Percentiles rank a stretch among this genome's conserved stretches.
Evolutionary conservation across 2,888 invertebrate genomes (phyloP).

Genomic region (Colletes collaris): DNA sequence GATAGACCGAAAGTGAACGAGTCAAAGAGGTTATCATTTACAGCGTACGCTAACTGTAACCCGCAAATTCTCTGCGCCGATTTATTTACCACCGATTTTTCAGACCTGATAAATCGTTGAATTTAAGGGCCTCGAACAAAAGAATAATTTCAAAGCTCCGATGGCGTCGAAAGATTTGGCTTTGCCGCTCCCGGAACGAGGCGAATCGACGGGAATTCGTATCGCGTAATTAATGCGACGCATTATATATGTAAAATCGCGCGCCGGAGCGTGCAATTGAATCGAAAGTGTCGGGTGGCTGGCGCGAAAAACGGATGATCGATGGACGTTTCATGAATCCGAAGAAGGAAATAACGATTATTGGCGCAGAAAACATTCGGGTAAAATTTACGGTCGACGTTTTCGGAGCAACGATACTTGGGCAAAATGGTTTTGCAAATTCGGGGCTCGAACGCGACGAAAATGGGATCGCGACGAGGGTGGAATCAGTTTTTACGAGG

Average conservation of each 20-base stretch:
- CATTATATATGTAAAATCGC: constrained; percentile 39
- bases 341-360: constrained; percentile 30
- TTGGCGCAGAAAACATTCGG: constrained; percentile 14
- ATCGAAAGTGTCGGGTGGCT: not conserved
- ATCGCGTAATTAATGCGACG: constrained; percentile 6
- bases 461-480: not conserved
- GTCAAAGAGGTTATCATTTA: too few relatives aligned
- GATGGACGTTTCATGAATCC: constrained; percentile 26
- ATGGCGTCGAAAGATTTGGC: too few relatives aligned
- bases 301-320: constrained; percentile 2
- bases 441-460: not conserved
- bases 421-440: constrained; percentile 22
- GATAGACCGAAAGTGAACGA: too few relatives aligned
- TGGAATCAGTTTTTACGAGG: not conserved
- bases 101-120: too few relatives aligned
- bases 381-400: constrained; percentile 29
- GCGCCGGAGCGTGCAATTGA: constrained; percentile 27
- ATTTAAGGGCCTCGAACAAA: too few relatives aligned
- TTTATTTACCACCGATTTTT: too few relatives aligned
- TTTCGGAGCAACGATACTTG: not conserved
- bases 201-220: constrained; percentile 10
- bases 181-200: not conserved
- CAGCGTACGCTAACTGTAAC: too few relatives aligned
- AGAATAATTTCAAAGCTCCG: too few relatives aligned
- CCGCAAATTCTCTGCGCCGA: too few relatives aligned